phyloP scores from a whole-genome alignment of 2,888 invertebrate genomes.

The Cerastis rubricosa region DNA sequence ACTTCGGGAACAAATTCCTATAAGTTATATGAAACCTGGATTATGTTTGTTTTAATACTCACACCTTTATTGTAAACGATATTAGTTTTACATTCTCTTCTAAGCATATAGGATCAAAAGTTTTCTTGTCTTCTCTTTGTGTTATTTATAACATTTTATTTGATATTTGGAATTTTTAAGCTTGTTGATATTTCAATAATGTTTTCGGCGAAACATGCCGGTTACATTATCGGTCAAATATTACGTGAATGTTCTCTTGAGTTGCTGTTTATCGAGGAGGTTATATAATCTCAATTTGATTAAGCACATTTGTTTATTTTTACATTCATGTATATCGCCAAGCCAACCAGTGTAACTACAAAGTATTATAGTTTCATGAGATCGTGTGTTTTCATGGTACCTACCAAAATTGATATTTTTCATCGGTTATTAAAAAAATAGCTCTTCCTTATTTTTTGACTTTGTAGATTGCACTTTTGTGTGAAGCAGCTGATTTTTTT shows the following conservation, averaged over 20 bases:
- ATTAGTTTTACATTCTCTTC: slow-evolving; percentile 28
- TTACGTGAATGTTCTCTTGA: slow-evolving; percentile 4
- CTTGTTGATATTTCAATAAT: background rate
- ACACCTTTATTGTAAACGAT: slow-evolving; percentile 37
- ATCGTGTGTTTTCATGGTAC: no score
- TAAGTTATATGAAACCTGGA: slow-evolving; percentile 46
- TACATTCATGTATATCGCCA: no score
- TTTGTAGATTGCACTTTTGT: no score
- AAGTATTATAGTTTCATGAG: no score
- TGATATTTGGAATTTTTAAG: background rate
- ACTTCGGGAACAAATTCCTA: slow-evolving; percentile 31
- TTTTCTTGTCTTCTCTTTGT: slow-evolving; percentile 4
- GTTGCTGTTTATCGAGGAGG: slow-evolving; percentile 10
- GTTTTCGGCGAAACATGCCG: background rate
- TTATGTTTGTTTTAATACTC: slow-evolving; percentile 28
- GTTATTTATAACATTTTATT: slow-evolving; percentile 22
- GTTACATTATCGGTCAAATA: background rate
- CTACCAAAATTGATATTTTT: no score
- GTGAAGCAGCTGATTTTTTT: background rate
- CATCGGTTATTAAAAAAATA: no score
- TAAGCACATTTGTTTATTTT: background rate
- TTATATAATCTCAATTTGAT: slow-evolving; percentile 2
- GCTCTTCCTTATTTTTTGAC: no score
- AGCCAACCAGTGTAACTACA: no score
- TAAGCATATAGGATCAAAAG: slow-evolving; percentile 27